Evolutionary conservation across 2,888 invertebrate species (phyloP), one percentile per base, ranked within the genome.

Genomic region (Andrena haemorrhoa): DNA sequence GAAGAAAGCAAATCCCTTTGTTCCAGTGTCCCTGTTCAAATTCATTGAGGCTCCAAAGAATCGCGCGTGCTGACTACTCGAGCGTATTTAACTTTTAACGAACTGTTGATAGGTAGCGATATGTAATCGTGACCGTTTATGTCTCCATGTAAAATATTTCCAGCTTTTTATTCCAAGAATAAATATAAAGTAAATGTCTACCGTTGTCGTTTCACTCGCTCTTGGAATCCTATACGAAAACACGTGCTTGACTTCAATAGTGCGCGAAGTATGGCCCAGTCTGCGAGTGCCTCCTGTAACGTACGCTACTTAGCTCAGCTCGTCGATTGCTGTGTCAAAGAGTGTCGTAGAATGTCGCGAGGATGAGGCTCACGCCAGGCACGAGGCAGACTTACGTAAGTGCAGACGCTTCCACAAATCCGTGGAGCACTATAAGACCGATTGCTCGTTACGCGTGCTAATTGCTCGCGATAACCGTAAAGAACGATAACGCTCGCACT

Each of bases 361-460:
- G 12, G 56, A 56, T 23, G 56, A 10, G 23, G 41, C 12, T 41
- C 16, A 1, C 16, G 16, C 41, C 51, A 20, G 12, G 70, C 63
- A 33, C 41, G 65, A 29, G 31, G 58, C 20, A n/a, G 23, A 20
- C 64, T 81, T 81, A 73, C 33, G 64, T 77, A 77, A 81, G 69
- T 7, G 47, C 31, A n/a, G 31, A 31, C 26, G 16, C 77, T 80
- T 72, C 80, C 80, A 56, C 41, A 69, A 47, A 77, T 73, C 64
- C 63, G 69, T 79, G 12, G 6, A 35, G 31, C 26, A 56, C 12
- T 65, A 12, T 12, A 10, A 31, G 47, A 41, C 41, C 3, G 56
- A 68, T 72, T 29, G 41, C 66, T 66, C 61, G 33, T 71, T 72
- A 58, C 51, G 60, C 51, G 61, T 26, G 56, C 23, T 75, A 82